Evolutionary conservation across 2,113 vertebrate species (phyloP), one percentile per base, ranked within the genome.

Genomic region (Amphiprion ocellaris): DNA sequence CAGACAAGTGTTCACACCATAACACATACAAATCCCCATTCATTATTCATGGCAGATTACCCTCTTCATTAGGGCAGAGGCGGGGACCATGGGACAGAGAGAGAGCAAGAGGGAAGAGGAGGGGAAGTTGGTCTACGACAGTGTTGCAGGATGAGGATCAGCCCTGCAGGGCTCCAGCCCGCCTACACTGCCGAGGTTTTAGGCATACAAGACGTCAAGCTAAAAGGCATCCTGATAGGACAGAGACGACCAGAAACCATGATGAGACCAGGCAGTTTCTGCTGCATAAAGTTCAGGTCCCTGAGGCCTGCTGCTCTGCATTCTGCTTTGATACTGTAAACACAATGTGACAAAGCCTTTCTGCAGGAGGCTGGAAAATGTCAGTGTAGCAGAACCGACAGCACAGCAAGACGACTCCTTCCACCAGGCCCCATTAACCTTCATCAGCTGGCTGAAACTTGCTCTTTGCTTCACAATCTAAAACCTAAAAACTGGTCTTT

Each of bases 21-120:
- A 90, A 92, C 90, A 90, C 90, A 92, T 91, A 87, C 83, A 94
- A 85, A 93, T 92, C 90, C 85, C 78, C 85, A 89, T 92, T 94
- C 90, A 93, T 94, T 94, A 94, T 93, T 93, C 90, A 93, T 82
- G 89, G 84, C 14, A 90, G 92, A 94, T 94, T 93, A 93, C 74
- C 73, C 87, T 92, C 91, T 90, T 94, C 88, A 93, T 94, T 94
- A 91, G 84, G 81, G 50, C 82, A 75, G 70, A 86, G 84, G 81
- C 73, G 46, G 86, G 83, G 76, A 84, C 70, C 59, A 66, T 19
- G 85, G 82, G 78, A 82, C 65, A 58, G 39, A 68, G 61, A 71
- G 72, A 78, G 70, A 58, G 71, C 26, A 44, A 67, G 52, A 77
- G 50, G 53, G 69, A 85, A 73, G 37, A 61, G 59, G 84, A 84